Evolutionary conservation across 2,888 invertebrate species (phyloP), one percentile per base, ranked within the genome.

Genomic region (Ferdinandea cuprea): DNA sequence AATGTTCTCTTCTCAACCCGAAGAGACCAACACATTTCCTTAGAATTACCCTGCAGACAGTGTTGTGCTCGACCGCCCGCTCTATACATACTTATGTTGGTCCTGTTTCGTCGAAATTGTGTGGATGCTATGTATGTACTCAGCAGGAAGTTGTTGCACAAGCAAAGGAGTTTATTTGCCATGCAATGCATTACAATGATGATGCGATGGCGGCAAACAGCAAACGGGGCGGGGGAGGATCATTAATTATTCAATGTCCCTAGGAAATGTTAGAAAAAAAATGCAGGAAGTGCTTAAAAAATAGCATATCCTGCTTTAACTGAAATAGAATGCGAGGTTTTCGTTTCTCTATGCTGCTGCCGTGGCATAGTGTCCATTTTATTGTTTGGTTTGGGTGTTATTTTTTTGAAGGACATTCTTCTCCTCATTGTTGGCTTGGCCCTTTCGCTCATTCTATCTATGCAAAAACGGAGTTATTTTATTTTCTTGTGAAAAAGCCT

Each of bases 161-260:
- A 71, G 40, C 65, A 56, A 48, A 30, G 46, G 46, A 68, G 73
- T 71, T 46, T 76, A 76, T 76, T 59, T 77, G 46, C 61, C 50
- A 72, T 68, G 46, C 48, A 77, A 52, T 63, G 58, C 63, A 76
- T 44, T 50, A 28, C 30, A 30, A 50, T 54, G 63, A 59, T 69
- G 80, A 76, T 65, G 68, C 63, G 46, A 71, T 69, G 76, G 76
- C 35, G 56, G 71, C 59, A 46, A 40, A 66, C 52, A 37, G 5
- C 37, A 37, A 37, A 11, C 37, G n/a, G 13, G n/a, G n/a, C n/a
- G n/a, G n/a, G 50, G 76, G 42, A 56, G 61, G 72, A 73, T 78
- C 63, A 68, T 83, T 83, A 83, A 83, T 83, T 83, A 83, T 83
- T 78, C 78, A 83, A 78, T 78, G 83, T 83, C 83, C 83, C 72